Base-by-base conservation (phyloP, 2,888 invertebrate species). In the Dione juno region DNA sequence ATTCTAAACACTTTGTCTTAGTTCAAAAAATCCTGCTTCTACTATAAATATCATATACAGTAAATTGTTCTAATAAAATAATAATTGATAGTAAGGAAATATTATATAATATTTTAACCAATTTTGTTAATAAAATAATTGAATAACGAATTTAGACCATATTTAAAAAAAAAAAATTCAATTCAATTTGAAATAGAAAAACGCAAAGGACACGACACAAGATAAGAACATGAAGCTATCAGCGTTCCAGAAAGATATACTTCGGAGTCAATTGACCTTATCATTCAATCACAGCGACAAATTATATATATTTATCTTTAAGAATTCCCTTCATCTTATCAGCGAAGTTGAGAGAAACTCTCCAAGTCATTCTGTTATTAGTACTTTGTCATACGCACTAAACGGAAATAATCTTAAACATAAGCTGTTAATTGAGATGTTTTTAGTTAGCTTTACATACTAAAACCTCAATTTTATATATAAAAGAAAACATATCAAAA, bases 211-310 rank as follows among this genome's bases (percentile, higher is more conserved):
- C n/a, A n/a, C n/a, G 16, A 37, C n/a, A 57, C 37, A 11, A 57
- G 37, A 57, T 57, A 57, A 57, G 13, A 11, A 37, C 5, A 40
- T 16, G 37, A 54, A 37, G 54, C 10, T 54, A 54, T 54, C 54
- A 54, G 11, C 16, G 57, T 57, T 54, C 57, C 16, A 40, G 7
- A 40, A 37, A 57, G 57, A 57, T 57, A 48, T 8, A 48, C 37
- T 1, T 11, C 16, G 11, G n/a, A 57, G 37, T 57, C 11, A n/a
- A 40, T 16, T 40, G 57, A 16, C 10, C 1, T 57, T 40, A 57
- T 57, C 57, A 10, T 37, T 57, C 16, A 57, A 37, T 57, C 57
- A 40, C 37, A 16, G 37, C n/a, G 57, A 57, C 16, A 37, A 35
- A 54, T 40, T 11, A 57, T 16, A 57, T 16, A 57, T 16, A 16